phyloP scores from a whole-genome alignment of 2,888 invertebrate species.

The Amblyteles armatorius region DNA sequence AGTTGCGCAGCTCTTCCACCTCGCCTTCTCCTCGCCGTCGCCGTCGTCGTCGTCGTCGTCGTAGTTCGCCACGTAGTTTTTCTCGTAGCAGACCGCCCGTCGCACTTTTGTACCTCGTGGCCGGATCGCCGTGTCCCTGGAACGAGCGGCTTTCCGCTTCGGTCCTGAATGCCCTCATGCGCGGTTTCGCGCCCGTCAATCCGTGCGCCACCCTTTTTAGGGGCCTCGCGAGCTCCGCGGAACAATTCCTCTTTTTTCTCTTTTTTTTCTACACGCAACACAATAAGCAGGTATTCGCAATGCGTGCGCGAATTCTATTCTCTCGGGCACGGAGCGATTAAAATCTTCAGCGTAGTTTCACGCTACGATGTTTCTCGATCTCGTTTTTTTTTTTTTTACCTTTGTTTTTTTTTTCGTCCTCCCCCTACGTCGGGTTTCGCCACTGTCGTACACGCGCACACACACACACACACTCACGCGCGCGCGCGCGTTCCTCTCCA shows the following conservation, averaged over 20 bases:
- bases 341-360: constrained; percentile 31
- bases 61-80: constrained; percentile 26
- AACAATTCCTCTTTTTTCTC: neutral
- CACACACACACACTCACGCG: too few species aligned
- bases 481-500: too few species aligned
- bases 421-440: neutral
- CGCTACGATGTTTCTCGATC: constrained; percentile 44
- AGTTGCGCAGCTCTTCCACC: constrained; percentile 37
- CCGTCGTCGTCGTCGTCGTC: constrained; percentile 22
- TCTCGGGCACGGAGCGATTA: constrained; percentile 34
- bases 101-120: constrained; percentile 50
- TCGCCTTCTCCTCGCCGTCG: constrained; percentile 23
- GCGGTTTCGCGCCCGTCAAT: constrained; percentile 8
- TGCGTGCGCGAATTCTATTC: constrained; percentile 27
- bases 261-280: neutral
- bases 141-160: constrained; percentile 33
- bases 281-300: constrained; percentile 21
- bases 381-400: constrained; percentile 9
- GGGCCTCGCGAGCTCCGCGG: neutral
- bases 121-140: constrained; percentile 43
- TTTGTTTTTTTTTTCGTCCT: neutral
- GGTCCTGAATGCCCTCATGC: neutral
- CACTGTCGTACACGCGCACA: neutral
- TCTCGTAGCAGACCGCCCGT: constrained; percentile 44
- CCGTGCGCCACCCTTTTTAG: neutral